These are phyloP conservation scores for Tridacna crocea DNA, from an alignment of 2,888 invertebrate species.

Conservation along the genomic window DNA sequence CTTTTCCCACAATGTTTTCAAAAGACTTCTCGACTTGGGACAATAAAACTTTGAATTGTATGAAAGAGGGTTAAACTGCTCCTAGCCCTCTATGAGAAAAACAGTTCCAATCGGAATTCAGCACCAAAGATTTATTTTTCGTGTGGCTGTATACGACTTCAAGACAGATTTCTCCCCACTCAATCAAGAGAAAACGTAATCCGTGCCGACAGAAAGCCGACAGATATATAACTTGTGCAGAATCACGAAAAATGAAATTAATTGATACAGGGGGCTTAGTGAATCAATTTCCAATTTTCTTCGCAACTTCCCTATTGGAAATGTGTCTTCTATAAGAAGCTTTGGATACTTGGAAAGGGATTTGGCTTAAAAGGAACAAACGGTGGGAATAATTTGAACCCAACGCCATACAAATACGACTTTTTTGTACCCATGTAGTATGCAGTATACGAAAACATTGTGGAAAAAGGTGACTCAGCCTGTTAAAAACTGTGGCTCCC, in stretches of 20 bases:
- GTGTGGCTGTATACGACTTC: background rate
- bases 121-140: background rate
- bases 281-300: constrained; percentile 67
- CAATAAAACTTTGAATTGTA: background rate
- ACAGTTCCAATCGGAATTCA: background rate
- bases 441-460: too few relatives aligned
- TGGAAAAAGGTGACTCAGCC: too few relatives aligned
- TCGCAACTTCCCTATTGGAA: constrained; percentile 56
- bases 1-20: background rate
- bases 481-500: too few relatives aligned
- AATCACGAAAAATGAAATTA: constrained; percentile 66
- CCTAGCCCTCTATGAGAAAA: background rate
- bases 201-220: constrained; percentile 58
- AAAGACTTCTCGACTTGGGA: background rate
- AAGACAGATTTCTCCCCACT: constrained; percentile 29
- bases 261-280: constrained; percentile 63
- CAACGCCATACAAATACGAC: too few relatives aligned
- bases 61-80: background rate
- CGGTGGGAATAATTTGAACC: constrained; percentile 45
- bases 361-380: constrained; percentile 57
- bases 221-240: constrained; percentile 57
- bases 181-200: constrained; percentile 37
- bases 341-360: constrained; percentile 59
- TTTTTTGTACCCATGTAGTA: too few relatives aligned
- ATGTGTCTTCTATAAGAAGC: constrained; percentile 63